Percentiles rank a stretch among this genome's conserved stretches.
These are phyloP conservation scores for Halotydeus destructor DNA, from an alignment of 1,140 invertebrate species.

Conservation along the genomic window DNA sequence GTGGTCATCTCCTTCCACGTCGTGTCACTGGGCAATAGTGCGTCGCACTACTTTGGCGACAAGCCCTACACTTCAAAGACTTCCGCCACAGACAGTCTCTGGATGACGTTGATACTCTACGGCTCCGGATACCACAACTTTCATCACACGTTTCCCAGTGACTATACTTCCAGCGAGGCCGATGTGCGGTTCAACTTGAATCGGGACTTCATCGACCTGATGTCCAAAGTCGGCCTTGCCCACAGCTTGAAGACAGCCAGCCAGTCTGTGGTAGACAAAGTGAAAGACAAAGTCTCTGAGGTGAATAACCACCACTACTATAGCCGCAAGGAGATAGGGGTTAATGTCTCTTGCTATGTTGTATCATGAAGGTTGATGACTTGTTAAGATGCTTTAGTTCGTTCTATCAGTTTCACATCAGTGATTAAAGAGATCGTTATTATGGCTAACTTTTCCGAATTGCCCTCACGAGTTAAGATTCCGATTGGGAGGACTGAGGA, in stretches of 20 bases:
- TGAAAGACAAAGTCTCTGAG: too few relatives aligned
- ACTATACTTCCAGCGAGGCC: slow-evolving; percentile 32
- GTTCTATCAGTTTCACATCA: too few relatives aligned
- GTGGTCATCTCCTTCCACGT: slow-evolving; percentile 39
- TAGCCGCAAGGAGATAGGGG: too few relatives aligned
- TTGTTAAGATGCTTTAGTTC: too few relatives aligned
- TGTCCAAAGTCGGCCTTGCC: slow-evolving; percentile 27
- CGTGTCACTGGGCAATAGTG: slow-evolving; percentile 55
- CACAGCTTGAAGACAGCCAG: slow-evolving; percentile 26
- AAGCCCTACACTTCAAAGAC: slow-evolving; percentile 63
- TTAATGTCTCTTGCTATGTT: too few relatives aligned
- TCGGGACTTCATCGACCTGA: slow-evolving; percentile 31
- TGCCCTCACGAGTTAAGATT: too few relatives aligned
- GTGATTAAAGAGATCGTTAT: too few relatives aligned
- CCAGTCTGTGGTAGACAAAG: not conserved
- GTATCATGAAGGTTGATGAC: too few relatives aligned
- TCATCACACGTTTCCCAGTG: slow-evolving; percentile 84
- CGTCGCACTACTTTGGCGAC: slow-evolving; percentile 72
- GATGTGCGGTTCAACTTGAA: slow-evolving; percentile 30
- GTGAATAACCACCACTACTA: too few relatives aligned
- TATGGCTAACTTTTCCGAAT: too few relatives aligned
- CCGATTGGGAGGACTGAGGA: too few relatives aligned
- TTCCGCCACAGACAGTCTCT: slow-evolving; percentile 46
- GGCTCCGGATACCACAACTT: slow-evolving; percentile 87
- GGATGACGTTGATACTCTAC: slow-evolving; percentile 43